Evolutionary conservation across 1,140 invertebrate species (phyloP), one percentile per base, ranked within the genome.

Genomic region (Drosophila triauraria): DNA sequence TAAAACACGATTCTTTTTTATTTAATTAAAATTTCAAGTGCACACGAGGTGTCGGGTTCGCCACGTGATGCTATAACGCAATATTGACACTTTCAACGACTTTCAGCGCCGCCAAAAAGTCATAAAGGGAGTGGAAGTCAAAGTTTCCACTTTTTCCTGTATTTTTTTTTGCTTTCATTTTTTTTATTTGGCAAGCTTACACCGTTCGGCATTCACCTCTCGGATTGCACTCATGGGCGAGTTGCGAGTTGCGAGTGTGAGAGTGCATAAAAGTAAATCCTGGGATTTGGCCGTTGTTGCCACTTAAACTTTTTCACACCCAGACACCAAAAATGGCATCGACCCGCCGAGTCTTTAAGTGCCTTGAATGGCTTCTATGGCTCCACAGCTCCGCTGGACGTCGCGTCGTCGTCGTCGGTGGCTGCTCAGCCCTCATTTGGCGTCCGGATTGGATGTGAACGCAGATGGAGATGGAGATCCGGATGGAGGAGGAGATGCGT

Each of bases 301-400:
- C 88, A 91, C 88, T 91, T 91, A 85, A 91, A 91, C 90, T 91
- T 91, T 91, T 91, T 91, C 84, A 82, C 88, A 91, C 83, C 74
- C 74, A 63, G 60, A 77, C 75, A 77, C 75, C 75, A 78, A 77
- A 77, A 77, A 72, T 72, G 69, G 69, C 69, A 72, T 72, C 69
- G 69, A 72, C 69, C 69, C 61, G 74, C 51, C 72, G 68, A 75
- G 80, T 80, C 83, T 87, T 87, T 87, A 87, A 87, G 83, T 87
- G 83, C 77, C 76, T 77, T 63, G 57, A 77, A 65, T 76, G 76
- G 56, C 77, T 80, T 67, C 60, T 30, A 68, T 56, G 25, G 62
- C 61, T 46, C 38, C 48, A n/a, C 32, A 48, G 56, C 57, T 58
- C 72, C 48, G 43, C 56, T 68, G 62, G 82, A 74, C 27, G 27